phyloP scores from a whole-genome alignment of 1,140 invertebrate genomes.

The Andrena cerasifolii region DNA sequence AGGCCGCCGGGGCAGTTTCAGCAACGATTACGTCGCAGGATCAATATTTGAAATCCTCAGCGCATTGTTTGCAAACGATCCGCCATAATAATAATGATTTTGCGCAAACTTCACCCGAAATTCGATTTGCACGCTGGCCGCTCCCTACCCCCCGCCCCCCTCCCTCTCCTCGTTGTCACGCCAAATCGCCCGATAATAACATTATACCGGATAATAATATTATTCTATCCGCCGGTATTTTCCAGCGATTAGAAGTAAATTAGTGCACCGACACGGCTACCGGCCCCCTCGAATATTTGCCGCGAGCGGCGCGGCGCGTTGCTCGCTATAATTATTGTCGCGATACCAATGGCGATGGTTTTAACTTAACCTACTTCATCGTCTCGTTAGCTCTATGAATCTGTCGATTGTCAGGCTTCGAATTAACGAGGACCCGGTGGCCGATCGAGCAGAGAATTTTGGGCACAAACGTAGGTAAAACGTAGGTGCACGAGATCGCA shows the following conservation, averaged over 20 bases:
- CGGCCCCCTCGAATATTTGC: slow-evolving; percentile 9
- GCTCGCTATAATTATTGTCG: slow-evolving; percentile 27
- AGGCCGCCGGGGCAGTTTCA: slow-evolving; percentile 32
- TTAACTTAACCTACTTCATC: slow-evolving; percentile 29
- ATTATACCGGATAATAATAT: slow-evolving; percentile 52
- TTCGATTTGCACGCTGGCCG: slow-evolving; percentile 19
- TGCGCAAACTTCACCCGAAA: slow-evolving; percentile 38
- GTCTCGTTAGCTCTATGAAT: slow-evolving; percentile 26
- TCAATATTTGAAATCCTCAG: slow-evolving; percentile 54
- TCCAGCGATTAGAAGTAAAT: slow-evolving; percentile 51
- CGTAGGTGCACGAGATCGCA: too few relatives aligned
- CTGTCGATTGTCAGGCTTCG: slow-evolving; percentile 15
- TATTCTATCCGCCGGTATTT: slow-evolving; percentile 49
- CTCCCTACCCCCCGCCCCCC: neutral
- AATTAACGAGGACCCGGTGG: too few relatives aligned
- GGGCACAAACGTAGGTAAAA: too few relatives aligned
- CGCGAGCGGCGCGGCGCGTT: slow-evolving; percentile 1
- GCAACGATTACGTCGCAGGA: slow-evolving; percentile 41
- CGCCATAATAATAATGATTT: slow-evolving; percentile 52
- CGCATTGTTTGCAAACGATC: slow-evolving; percentile 52
- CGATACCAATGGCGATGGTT: slow-evolving; percentile 25
- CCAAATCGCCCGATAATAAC: slow-evolving; percentile 42
- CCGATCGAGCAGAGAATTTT: neutral
- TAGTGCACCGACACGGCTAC: slow-evolving; percentile 10
- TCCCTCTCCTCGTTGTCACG: neutral